Conservation (phyloP, 2,113 vertebrate species). For the Pseudopipra pipra region DNA sequence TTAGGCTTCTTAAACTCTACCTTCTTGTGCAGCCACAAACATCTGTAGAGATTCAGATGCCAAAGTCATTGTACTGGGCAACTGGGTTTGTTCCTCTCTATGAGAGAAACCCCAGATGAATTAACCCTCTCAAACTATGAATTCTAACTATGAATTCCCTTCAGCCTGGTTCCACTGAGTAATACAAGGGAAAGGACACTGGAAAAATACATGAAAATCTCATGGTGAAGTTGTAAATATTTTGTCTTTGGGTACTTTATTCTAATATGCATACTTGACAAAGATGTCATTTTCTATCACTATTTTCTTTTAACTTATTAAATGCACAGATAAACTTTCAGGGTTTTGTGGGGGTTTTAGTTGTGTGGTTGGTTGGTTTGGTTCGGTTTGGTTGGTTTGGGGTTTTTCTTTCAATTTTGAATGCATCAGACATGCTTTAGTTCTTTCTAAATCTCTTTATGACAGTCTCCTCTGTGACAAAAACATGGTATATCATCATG, state of each 20-base stretch:
- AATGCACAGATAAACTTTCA: not conserved
- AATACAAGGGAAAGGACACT: not conserved
- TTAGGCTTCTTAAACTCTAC: not conserved
- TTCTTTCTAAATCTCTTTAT: not conserved
- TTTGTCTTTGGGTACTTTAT: not conserved
- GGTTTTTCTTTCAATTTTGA: not conserved
- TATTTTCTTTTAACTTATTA: not conserved
- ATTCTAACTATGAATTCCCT: not conserved
- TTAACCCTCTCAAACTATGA: not conserved
- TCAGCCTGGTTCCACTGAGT: not conserved
- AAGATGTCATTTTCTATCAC: not conserved
- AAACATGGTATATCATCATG: not conserved
- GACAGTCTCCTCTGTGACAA: not conserved
- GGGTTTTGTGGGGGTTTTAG: accelerated
- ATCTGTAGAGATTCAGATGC: not conserved
- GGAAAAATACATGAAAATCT: not conserved
- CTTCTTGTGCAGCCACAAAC: not conserved
- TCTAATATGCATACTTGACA: not conserved
- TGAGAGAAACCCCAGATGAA: not conserved
- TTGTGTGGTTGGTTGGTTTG: not conserved
- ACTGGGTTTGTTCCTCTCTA: not conserved
- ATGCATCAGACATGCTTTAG: not conserved
- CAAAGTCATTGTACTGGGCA: accelerated
- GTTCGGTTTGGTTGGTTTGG: not conserved
- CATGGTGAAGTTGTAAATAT: not conserved